Conservation (phyloP, 2,888 invertebrate genomes). For the Mactromeris polynyma region DNA sequence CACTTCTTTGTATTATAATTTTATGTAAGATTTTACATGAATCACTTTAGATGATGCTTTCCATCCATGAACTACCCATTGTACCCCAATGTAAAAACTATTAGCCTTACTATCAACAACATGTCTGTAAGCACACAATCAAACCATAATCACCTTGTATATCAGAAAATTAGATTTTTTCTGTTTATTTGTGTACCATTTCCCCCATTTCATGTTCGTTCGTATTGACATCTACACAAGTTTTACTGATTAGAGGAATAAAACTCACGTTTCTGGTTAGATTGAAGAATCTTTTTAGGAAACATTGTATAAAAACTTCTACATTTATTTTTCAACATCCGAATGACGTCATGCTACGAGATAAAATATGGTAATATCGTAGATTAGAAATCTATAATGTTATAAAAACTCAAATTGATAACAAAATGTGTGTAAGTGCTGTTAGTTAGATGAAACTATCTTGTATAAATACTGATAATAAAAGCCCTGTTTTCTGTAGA, state of each 20-base stretch:
- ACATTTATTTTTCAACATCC: not conserved
- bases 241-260: not conserved
- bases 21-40: no score
- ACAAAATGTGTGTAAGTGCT: not conserved
- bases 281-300: not conserved
- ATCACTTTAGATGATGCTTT: no score
- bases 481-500: not conserved
- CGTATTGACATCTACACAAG: not conserved
- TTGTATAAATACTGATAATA: not conserved
- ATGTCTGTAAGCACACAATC: no score
- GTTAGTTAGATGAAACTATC: not conserved
- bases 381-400: not conserved
- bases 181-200: not conserved
- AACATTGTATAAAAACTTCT: not conserved
- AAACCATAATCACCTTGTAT: no score
- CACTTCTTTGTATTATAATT: no score
- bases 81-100: no score
- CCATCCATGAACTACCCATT: no score
- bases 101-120: no score
- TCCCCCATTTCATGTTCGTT: not conserved
- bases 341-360: not conserved
- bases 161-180: no score
- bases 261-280: not conserved
- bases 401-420: slow-evolving; percentile 7
- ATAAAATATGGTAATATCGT: not conserved